phyloP scores from a whole-genome alignment of 2,888 invertebrate genomes.

The Leptopilina syphax region DNA sequence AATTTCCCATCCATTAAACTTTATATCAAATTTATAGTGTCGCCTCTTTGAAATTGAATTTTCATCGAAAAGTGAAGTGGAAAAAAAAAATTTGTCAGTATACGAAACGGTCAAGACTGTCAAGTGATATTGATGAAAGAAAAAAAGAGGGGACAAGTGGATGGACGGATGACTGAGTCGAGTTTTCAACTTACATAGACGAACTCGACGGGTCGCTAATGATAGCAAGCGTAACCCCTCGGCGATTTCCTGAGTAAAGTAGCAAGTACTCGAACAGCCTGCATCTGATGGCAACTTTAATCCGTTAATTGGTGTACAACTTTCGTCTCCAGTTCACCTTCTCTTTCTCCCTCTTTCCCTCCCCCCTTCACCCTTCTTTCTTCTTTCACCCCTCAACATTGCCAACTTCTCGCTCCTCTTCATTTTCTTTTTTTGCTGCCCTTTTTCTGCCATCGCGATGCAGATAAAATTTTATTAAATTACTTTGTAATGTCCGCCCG shows the following conservation, averaged over 20 bases:
- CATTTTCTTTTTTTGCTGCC: neutral
- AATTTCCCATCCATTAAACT: no score
- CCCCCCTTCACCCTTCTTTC: neutral
- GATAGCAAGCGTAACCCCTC: slow-evolving; percentile 54
- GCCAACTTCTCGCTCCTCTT: slow-evolving; percentile 22
- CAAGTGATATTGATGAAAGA: slow-evolving; percentile 52
- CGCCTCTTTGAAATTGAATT: slow-evolving; percentile 22
- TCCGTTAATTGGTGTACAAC: slow-evolving; percentile 72
- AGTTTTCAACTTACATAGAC: slow-evolving; percentile 56
- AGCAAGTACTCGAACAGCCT: slow-evolving; percentile 65
- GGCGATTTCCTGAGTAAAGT: slow-evolving; percentile 50
- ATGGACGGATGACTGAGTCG: slow-evolving; percentile 52
- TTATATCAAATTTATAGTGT: neutral
- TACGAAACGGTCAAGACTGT: slow-evolving; percentile 55
- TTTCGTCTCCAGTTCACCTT: slow-evolving; percentile 57
- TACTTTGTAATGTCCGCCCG: slow-evolving; percentile 54
- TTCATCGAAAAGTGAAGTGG: slow-evolving; percentile 1
- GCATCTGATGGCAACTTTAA: slow-evolving; percentile 71
- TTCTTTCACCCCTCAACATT: neutral
- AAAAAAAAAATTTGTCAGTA: neutral
- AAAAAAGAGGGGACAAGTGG: slow-evolving; percentile 53
- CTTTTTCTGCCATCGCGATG: slow-evolving; percentile 12
- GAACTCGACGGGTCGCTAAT: slow-evolving; percentile 62
- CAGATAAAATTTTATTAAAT: slow-evolving; percentile 61
- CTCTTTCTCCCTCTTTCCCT: neutral